These are phyloP conservation scores for Harpalus rubripes DNA, from an alignment of 2,888 invertebrate species.

Conservation along the genomic window DNA sequence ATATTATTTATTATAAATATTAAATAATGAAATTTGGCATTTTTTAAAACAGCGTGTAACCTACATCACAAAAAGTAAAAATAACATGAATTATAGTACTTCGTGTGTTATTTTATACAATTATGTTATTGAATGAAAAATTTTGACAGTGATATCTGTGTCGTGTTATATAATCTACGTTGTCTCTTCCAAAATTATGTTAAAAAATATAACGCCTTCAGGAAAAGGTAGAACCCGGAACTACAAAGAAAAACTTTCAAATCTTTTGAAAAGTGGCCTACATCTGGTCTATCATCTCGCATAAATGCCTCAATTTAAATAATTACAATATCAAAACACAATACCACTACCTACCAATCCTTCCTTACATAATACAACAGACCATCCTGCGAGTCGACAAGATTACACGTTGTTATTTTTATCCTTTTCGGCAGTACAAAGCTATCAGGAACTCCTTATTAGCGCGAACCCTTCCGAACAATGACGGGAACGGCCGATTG, in stretches of 20 bases:
- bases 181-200: background rate
- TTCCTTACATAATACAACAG: background rate
- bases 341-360: background rate
- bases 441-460: slow-evolving; percentile 45
- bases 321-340: slow-evolving; percentile 14
- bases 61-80: too few relatives aligned
- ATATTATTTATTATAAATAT: too few relatives aligned
- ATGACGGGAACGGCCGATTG: slow-evolving; percentile 39
- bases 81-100: too few relatives aligned
- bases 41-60: too few relatives aligned
- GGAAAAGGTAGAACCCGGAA: background rate
- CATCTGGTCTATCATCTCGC: background rate
- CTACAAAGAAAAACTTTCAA: background rate
- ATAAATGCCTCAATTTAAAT: slow-evolving; percentile 29
- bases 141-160: background rate
- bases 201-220: background rate
- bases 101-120: too few relatives aligned
- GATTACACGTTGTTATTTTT: slow-evolving; percentile 38
- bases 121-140: background rate
- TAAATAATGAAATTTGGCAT: too few relatives aligned
- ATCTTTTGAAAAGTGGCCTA: background rate
- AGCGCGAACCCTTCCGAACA: slow-evolving; percentile 27
- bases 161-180: background rate
- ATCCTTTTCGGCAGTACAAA: slow-evolving; percentile 33
- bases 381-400: background rate